Percentiles rank a stretch among this genome's conserved stretches.
phyloP scores from a whole-genome alignment of 2,888 invertebrate genomes.

The Aphidius colemani region DNA sequence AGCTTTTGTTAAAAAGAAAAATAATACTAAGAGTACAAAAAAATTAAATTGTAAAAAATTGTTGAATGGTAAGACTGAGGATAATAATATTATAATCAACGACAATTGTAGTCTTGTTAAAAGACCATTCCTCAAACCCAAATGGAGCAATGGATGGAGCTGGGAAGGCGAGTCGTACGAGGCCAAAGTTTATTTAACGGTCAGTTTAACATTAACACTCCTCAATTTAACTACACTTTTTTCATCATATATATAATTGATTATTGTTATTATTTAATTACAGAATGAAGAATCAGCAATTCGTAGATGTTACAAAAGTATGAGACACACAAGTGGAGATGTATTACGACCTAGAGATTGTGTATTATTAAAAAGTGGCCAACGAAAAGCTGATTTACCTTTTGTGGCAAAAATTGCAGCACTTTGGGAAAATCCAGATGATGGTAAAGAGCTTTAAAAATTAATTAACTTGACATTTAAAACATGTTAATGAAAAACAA shows the following conservation, averaged over 20 bases:
- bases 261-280: slow-evolving; percentile 31
- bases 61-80: slow-evolving; percentile 49
- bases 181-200: slow-evolving; percentile 85
- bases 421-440: slow-evolving; percentile 92
- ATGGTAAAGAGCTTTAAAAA: slow-evolving; percentile 66
- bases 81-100: slow-evolving; percentile 47
- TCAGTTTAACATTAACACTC: slow-evolving; percentile 62
- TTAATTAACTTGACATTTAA: neutral
- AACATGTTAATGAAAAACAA: neutral
- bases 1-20: slow-evolving; percentile 51
- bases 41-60: slow-evolving; percentile 57
- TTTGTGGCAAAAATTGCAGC: slow-evolving; percentile 94
- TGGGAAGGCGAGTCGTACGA: slow-evolving; percentile 87
- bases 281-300: slow-evolving; percentile 79
- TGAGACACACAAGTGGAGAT: slow-evolving; percentile 85
- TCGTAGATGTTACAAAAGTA: slow-evolving; percentile 86
- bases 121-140: slow-evolving; percentile 64
- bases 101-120: slow-evolving; percentile 57
- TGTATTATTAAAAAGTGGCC: slow-evolving; percentile 86
- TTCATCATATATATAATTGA: neutral
- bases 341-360: slow-evolving; percentile 86
- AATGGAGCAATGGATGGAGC: slow-evolving; percentile 91
- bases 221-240: neutral
- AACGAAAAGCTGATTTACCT: slow-evolving; percentile 82
- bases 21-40: slow-evolving; percentile 57